Evolutionary conservation across 30 jellyfish, hydroid and myxozoan species (phyloP), one percentile per base, ranked within the genome.

Genomic region (Pelagia noctiluca): DNA sequence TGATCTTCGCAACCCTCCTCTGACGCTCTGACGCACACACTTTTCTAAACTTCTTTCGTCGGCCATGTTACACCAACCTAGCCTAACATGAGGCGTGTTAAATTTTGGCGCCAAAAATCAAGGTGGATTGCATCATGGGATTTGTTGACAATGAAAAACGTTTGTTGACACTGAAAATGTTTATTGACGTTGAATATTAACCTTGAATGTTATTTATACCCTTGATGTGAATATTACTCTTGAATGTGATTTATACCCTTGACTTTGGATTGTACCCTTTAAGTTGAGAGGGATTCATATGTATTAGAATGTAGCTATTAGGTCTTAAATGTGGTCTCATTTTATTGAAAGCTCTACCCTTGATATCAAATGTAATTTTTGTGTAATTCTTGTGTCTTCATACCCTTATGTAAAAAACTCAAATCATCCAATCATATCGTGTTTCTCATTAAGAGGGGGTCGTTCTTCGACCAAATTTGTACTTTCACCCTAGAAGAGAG

Each of bases 81-180:
- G 32, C 19, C 22, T 69, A 8, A 69, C 24, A 13, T 42, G 82
- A 3, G 35, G 60, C 60, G 32, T 30, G 54, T 63, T 32, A 22
- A 38, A 33, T 47, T 75, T 75, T 75, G 67, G 61, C 75, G 86
- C 86, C 86, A 75, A 75, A 75, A 75, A 26, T n/a, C 52, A 34
- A 26, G 61, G 52, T 49, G 75, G 26, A 75, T 75, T 61, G 86
- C 86, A 75, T 75, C 86, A 26, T 48, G 75, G 86, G 86, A 75
- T 75, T 75, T 75, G 75, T 75, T 75, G 86, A 75, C 86, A 57
- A 26, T 75, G 75, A 75, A 26, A 26, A n/a, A 75, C 73, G 57
- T 75, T 75, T 75, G 75, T 75, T 75, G 86, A 75, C 86, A 57
- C 31, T 75, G 75, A 75, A 26, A 26, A n/a, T 37, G 49, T 47